A percentile compares a stretch with the other conserved stretches of the same genome.
phyloP scores from a whole-genome alignment of 1,140 invertebrate genomes.

The Temnothorax curvispinosus region DNA sequence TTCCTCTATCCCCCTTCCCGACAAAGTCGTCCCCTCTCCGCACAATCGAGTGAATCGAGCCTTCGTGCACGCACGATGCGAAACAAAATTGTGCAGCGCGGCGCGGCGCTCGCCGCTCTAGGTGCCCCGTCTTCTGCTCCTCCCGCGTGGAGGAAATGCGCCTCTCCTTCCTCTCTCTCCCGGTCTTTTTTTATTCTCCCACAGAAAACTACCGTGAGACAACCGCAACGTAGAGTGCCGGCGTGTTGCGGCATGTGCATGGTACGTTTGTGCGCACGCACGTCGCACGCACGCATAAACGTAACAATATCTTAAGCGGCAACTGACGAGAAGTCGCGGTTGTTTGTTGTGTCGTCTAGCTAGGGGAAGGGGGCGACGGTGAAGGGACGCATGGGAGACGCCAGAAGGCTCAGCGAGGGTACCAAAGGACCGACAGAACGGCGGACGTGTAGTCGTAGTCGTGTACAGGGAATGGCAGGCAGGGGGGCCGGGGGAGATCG shows the following conservation, averaged over 20 bases:
- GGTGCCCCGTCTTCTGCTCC: not conserved
- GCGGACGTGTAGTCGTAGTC: not conserved
- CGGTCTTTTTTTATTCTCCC: conserved; percentile 23
- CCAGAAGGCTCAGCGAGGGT: conserved; percentile 45
- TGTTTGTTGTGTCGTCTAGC: conserved; percentile 73
- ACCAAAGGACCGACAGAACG: conserved; percentile 18
- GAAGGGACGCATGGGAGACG: conserved; percentile 11
- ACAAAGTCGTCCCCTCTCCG: not conserved
- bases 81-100: conserved; percentile 40
- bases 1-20: conserved; percentile 16
- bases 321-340: conserved; percentile 76
- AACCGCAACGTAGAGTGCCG: conserved; percentile 1
- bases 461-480: not conserved
- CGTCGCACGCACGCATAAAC: conserved; percentile 58
- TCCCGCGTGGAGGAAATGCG: not conserved
- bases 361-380: conserved; percentile 37
- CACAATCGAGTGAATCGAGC: too few species aligned
- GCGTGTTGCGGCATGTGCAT: not conserved
- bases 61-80: conserved; percentile 16
- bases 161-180: not conserved
- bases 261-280: conserved; percentile 19
- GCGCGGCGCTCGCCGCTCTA: not conserved
- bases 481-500: not conserved
- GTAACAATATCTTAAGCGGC: conserved; percentile 75
- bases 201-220: conserved; percentile 32